These are phyloP conservation scores for Drosophila macrothrix DNA, from an alignment of 2,888 invertebrate species.

Conservation along the genomic window DNA sequence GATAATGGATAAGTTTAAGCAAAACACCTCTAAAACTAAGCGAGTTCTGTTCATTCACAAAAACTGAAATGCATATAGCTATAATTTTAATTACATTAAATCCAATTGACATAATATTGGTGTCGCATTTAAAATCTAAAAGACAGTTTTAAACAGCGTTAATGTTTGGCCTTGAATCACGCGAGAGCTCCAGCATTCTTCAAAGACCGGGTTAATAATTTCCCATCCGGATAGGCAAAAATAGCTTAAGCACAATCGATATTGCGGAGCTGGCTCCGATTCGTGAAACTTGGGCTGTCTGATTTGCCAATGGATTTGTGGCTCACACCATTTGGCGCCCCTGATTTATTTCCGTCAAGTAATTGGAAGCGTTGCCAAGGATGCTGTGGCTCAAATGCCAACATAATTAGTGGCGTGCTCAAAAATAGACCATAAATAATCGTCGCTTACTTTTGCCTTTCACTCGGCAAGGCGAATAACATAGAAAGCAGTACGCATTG, in stretches of 20 bases:
- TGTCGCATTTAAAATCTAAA: neutral
- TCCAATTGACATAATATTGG: neutral
- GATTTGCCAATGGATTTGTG: conserved; percentile 49
- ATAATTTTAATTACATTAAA: neutral
- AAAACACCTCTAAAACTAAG: neutral
- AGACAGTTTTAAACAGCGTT: neutral
- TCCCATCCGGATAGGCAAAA: neutral
- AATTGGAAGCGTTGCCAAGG: conserved; percentile 72
- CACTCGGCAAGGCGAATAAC: conserved; percentile 1
- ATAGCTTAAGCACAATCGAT: conserved; percentile 33
- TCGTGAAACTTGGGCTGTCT: conserved; percentile 25
- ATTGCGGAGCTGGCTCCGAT: conserved; percentile 9
- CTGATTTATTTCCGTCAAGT: conserved; percentile 76
- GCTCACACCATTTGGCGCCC: conserved; percentile 53
- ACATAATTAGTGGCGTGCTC: conserved; percentile 76
- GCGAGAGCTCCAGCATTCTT: neutral
- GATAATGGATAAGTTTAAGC: neutral
- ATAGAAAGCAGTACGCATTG: conserved; percentile 2
- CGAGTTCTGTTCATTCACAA: neutral
- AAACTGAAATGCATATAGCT: neutral
- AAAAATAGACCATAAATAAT: conserved; percentile 80
- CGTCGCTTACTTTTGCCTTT: conserved; percentile 55
- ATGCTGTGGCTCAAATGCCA: conserved; percentile 64
- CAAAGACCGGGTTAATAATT: neutral
- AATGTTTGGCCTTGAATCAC: conserved; percentile 1